phyloP scores from a whole-genome alignment of 1,140 invertebrate genomes.

The Hypsibius dujardini region DNA sequence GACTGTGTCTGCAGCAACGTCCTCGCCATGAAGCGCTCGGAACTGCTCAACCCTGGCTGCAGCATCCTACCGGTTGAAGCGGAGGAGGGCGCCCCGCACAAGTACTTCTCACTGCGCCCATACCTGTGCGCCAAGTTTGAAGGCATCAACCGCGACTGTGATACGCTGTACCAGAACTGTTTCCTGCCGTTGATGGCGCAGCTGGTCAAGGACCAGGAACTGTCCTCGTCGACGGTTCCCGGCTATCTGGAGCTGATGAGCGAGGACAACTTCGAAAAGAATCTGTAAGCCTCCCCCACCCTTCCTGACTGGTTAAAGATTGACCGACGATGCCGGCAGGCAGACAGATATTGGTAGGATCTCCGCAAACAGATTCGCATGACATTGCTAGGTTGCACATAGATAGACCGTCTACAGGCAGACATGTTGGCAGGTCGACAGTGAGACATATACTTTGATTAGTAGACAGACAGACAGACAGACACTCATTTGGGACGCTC shows the following conservation, averaged over 20 bases:
- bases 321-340: neutral
- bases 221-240: neutral
- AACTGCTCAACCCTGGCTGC: neutral
- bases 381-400: too few species aligned
- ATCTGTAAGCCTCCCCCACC: neutral
- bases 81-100: neutral
- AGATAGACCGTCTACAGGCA: too few species aligned
- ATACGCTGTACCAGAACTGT: neutral
- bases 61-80: neutral
- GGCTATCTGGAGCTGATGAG: neutral
- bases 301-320: neutral
- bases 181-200: neutral
- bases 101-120: neutral
- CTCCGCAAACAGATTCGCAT: too few species aligned
- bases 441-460: too few species aligned
- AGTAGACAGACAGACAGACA: too few species aligned
- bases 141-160: neutral
- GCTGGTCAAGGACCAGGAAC: conserved; percentile 1
- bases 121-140: conserved; percentile 2
- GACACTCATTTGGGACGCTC: too few species aligned
- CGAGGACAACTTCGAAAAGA: conserved; percentile 2
- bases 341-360: too few species aligned
- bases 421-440: too few species aligned
- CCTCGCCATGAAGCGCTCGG: neutral
- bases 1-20: neutral